Conservation (phyloP, 2,888 invertebrate species). For the Tachina grossa region DNA sequence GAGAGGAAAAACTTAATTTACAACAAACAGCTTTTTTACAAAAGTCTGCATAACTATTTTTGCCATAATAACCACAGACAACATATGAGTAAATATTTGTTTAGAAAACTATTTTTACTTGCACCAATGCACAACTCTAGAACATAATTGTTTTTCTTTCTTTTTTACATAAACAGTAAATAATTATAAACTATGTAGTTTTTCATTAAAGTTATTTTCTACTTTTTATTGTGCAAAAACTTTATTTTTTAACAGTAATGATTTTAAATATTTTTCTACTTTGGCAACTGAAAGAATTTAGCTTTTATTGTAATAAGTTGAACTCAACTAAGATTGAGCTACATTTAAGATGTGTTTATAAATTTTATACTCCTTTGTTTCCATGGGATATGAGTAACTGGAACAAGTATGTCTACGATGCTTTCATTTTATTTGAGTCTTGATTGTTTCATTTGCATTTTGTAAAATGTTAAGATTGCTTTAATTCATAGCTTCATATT, state of each 20-base stretch:
- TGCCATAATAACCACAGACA: conserved; percentile 30
- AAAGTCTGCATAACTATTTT: neutral
- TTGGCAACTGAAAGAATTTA: neutral
- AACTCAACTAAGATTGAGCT: too few species aligned
- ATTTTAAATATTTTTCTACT: neutral
- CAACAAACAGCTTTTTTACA: too few species aligned
- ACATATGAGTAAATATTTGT: conserved; percentile 27
- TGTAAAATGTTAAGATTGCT: too few species aligned
- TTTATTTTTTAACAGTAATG: neutral
- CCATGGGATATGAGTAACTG: too few species aligned
- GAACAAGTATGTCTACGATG: too few species aligned
- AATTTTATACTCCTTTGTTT: too few species aligned
- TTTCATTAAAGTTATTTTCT: neutral
- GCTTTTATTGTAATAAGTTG: neutral
- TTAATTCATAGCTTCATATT: too few species aligned
- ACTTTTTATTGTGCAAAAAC: neutral
- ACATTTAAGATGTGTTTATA: too few species aligned
- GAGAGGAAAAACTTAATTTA: too few species aligned
- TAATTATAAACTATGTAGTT: conserved; percentile 18
- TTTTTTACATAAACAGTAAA: neutral
- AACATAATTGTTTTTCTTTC: too few species aligned
- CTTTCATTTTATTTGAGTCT: too few species aligned
- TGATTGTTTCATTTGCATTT: too few species aligned
- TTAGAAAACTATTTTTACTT: conserved; percentile 1
- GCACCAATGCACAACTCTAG: neutral